Conservation (phyloP, 1,140 invertebrate genomes). For the Aphelenchoides fujianensis region DNA sequence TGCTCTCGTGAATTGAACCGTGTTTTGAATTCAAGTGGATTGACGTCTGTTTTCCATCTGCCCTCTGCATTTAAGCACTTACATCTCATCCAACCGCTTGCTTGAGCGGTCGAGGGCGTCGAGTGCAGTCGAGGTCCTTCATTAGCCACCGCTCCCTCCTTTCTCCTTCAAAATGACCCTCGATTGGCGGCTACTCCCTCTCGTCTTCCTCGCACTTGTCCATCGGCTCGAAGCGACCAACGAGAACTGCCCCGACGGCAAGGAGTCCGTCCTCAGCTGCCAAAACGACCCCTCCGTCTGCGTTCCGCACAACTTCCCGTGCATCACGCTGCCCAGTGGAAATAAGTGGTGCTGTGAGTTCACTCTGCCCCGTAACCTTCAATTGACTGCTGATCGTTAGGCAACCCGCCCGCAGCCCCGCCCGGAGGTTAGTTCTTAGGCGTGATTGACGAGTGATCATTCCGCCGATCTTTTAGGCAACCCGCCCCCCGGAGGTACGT, state of each 20-base stretch:
- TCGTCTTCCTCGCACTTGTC: not conserved
- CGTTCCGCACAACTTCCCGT: not conserved
- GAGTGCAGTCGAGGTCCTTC: not conserved
- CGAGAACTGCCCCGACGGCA: not conserved
- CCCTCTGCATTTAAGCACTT: too few relatives aligned
- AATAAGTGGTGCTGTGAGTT: not conserved
- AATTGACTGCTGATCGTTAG: not conserved
- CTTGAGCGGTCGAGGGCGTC: too few relatives aligned
- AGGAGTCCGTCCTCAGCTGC: not conserved
- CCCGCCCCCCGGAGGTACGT: too few relatives aligned
- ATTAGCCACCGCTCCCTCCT: not conserved
- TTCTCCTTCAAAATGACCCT: not conserved
- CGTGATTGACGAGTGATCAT: too few relatives aligned
- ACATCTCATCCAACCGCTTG: too few relatives aligned
- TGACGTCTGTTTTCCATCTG: too few relatives aligned
- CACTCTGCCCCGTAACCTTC: not conserved
- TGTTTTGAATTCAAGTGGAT: too few relatives aligned
- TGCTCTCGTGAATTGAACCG: too few relatives aligned
- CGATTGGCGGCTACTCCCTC: not conserved
- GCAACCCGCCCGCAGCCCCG: not conserved
- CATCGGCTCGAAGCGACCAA: not conserved
- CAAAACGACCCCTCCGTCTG: not conserved
- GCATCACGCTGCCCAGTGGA: not conserved
- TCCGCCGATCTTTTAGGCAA: too few relatives aligned
- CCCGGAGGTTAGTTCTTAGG: not conserved